phyloP scores from a whole-genome alignment of 2,888 invertebrate species.

The Catocala sponsa region DNA sequence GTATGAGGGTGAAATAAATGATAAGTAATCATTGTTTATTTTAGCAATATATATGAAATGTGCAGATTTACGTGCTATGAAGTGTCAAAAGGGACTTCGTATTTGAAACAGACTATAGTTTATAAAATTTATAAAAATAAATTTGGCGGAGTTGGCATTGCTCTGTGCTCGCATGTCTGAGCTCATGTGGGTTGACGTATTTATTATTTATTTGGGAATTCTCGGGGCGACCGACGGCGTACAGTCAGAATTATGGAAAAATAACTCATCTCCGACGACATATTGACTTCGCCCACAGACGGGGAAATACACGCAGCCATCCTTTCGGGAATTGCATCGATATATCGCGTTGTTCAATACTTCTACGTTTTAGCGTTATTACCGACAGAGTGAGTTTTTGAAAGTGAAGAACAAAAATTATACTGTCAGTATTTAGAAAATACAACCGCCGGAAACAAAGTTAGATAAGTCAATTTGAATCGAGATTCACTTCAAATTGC shows the following conservation, averaged over 20 bases:
- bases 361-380: slow-evolving; percentile 49
- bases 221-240: slow-evolving; percentile 63
- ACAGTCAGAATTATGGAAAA: slow-evolving; percentile 79
- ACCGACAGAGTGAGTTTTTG: slow-evolving; percentile 25
- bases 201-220: slow-evolving; percentile 88
- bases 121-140: too few relatives aligned
- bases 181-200: slow-evolving; percentile 71
- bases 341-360: slow-evolving; percentile 52
- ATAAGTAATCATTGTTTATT: too few relatives aligned
- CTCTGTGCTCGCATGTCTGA: slow-evolving; percentile 52
- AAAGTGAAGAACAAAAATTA: slow-evolving; percentile 2
- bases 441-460: neutral
- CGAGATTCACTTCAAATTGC: too few relatives aligned
- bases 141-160: slow-evolving; percentile 51
- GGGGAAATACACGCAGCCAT: slow-evolving; percentile 71
- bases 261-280: slow-evolving; percentile 84
- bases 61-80: too few relatives aligned
- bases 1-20: too few relatives aligned
- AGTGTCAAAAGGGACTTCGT: too few relatives aligned
- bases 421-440: neutral
- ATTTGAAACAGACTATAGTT: too few relatives aligned
- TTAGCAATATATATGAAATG: too few relatives aligned
- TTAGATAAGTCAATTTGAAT: too few relatives aligned
- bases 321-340: slow-evolving; percentile 80
- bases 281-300: slow-evolving; percentile 79